These are phyloP conservation scores for Hetaerina americana DNA, from an alignment of 1,140 invertebrate genomes.

Conservation along the genomic window DNA sequence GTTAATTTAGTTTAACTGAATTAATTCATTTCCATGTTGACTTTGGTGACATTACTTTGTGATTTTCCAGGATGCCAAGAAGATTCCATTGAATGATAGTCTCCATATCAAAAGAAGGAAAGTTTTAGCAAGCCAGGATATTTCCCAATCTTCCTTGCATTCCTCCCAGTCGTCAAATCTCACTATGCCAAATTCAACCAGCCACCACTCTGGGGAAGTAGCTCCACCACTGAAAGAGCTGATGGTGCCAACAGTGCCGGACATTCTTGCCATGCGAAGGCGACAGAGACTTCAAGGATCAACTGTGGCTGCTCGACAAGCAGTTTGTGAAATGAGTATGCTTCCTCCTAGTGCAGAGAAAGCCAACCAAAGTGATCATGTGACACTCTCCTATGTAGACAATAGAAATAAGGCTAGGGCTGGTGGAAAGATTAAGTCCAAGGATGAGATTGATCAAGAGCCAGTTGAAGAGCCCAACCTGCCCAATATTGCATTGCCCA, in stretches of 20 bases:
- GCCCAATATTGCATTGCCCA: conserved; percentile 43
- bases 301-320: not conserved
- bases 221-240: not conserved
- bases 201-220: not conserved
- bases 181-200: not conserved
- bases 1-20: too few relatives aligned
- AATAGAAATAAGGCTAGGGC: not conserved
- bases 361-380: not conserved
- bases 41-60: too few relatives aligned
- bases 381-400: too few relatives aligned
- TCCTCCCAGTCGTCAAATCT: not conserved
- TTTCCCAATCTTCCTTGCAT: not conserved
- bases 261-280: not conserved
- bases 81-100: not conserved
- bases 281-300: not conserved
- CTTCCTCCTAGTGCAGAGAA: not conserved
- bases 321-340: not conserved
- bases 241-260: not conserved
- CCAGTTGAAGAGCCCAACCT: conserved; percentile 37
- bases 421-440: not conserved
- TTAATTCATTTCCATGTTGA: too few relatives aligned
- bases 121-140: not conserved
- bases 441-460: conserved; percentile 26
- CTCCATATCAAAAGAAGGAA: not conserved
- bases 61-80: not conserved